Evolutionary conservation across 2,113 vertebrate genomes (phyloP).

Genomic region (Plotosus lineatus): DNA sequence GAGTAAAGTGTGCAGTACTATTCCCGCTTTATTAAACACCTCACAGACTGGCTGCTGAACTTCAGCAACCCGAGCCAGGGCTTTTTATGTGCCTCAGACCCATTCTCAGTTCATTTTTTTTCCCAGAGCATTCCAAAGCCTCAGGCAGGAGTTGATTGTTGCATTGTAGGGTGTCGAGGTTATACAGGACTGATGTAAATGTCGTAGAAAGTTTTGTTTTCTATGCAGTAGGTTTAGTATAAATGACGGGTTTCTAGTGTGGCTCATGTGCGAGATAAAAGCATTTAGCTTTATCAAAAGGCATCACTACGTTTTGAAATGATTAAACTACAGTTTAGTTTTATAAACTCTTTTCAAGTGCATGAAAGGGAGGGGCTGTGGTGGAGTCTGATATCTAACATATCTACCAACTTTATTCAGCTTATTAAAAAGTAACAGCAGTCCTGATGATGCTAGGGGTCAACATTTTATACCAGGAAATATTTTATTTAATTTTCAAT

Average conservation of each 20-base stretch:
- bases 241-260: neutral
- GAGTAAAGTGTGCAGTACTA: neutral
- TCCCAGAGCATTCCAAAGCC: conserved; percentile 9
- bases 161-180: neutral
- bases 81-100: conserved; percentile 20
- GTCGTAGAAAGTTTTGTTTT: neutral
- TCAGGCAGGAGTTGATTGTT: neutral
- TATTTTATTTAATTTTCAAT: no score
- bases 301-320: neutral
- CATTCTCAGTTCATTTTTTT: neutral
- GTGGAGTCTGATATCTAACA: neutral
- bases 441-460: neutral
- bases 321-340: neutral
- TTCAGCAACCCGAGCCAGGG: neutral
- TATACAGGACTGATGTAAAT: conserved; percentile 9
- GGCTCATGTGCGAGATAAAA: neutral
- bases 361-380: neutral
- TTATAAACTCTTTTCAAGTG: neutral
- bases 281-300: neutral
- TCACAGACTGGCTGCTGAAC: conserved; percentile 19
- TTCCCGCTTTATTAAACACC: conserved; percentile 43
- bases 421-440: neutral
- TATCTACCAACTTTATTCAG: neutral
- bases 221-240: neutral
- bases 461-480: no score